A percentile compares a stretch with the other conserved stretches of the same genome.
phyloP scores from a whole-genome alignment of 30 jellyfish, hydroid and myxozoan genomes.

The Turritopsis rubra region DNA sequence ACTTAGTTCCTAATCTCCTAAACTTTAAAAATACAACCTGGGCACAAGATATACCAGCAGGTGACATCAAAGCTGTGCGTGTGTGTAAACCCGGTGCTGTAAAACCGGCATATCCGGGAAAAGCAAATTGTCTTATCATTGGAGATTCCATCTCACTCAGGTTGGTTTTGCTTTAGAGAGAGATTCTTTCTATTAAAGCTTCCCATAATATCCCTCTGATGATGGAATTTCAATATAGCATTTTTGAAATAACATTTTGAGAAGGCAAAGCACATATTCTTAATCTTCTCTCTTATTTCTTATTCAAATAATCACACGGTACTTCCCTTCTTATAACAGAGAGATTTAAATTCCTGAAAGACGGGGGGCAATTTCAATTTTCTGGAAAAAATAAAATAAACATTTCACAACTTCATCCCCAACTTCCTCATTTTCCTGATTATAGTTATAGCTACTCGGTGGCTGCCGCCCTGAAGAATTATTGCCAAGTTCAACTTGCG shows the following conservation, averaged over 20 bases:
- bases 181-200: not conserved
- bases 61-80: conserved; percentile 65
- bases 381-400: not conserved
- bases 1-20: not conserved
- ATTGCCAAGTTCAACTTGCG: conserved; percentile 75
- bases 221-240: not conserved
- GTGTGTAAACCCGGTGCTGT: conserved; percentile 91
- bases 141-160: conserved; percentile 92
- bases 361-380: no score
- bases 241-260: no score
- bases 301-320: no score
- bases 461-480: conserved; percentile 75
- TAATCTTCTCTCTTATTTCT: no score
- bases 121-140: conserved; percentile 77
- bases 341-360: no score
- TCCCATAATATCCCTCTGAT: not conserved
- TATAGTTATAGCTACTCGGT: conserved; percentile 74
- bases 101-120: conserved; percentile 45
- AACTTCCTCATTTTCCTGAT: not conserved
- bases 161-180: conserved; percentile 24
- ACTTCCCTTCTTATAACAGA: no score
- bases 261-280: no score
- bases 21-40: conserved; percentile 9
- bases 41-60: conserved; percentile 30
- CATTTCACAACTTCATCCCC: not conserved